Base-by-base conservation (phyloP, 2,113 vertebrate species). In the Climacteris rufus region DNA sequence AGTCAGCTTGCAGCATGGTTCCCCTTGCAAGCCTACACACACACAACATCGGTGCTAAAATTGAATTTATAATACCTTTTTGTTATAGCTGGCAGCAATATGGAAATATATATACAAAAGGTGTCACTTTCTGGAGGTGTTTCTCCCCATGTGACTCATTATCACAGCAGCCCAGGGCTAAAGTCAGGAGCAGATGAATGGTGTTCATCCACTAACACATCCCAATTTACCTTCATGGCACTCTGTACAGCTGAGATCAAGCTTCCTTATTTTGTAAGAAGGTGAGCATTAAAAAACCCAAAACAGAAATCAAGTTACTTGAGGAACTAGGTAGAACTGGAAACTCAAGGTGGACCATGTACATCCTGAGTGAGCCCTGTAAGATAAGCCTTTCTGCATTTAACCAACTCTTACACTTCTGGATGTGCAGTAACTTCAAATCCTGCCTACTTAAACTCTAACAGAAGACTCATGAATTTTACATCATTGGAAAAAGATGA, bases 81-180 rank as follows among this genome's bases (percentile, higher is more conserved):
- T 10, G 0, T 68, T 39, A 47, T 1, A n/a, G 25, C 8, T 61
- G 31, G 57, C 54, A 93, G 33, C 53, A 56, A 25, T 44, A 76
- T 1, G 6, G 44, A 76, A 70, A 81, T 23, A 53, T 3, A 57
- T 10, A 35, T 7, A 53, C 11, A 61, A 9, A 72, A 79, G 19
- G n/a, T 33, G 54, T 64, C 30, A 31, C 27, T 24, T 71, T 49
- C n/a, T 72, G 11, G 11, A 76, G 77, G 24, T 18, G 15, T 15
- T 81, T 56, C 17, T 68, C 31, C 17, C 18, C 23, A 56, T 33
- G 25, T 49, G 11, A 45, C 16, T n/a, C 11, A 35, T 57, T 53
- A 27, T 44, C 71, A 27, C 0, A 0, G 21, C 14, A 81, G 50
- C 16, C n/a, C 69, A 59, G 27, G 2, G 21, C 39, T 83, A 20